phyloP scores from a whole-genome alignment of 2,113 vertebrate genomes.

The Tetraodon nigroviridis region DNA sequence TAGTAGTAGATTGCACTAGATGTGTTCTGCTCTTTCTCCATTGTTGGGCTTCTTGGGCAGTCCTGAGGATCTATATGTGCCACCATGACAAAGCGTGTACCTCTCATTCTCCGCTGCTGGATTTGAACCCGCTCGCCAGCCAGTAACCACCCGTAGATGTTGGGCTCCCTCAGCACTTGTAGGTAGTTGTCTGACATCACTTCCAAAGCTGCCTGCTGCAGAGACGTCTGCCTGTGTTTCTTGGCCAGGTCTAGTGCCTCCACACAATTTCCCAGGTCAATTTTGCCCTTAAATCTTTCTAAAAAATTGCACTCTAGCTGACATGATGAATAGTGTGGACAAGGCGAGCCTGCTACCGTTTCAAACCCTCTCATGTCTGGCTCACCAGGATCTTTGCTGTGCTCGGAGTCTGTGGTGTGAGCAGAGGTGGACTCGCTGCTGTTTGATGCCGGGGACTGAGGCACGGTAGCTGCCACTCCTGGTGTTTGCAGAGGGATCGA shows the following conservation, averaged over 20 bases:
- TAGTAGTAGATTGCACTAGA: constrained; percentile 82
- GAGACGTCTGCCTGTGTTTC: constrained; percentile 61
- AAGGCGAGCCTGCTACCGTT: constrained; percentile 50
- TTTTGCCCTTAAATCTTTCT: constrained; percentile 57
- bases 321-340: constrained; percentile 52
- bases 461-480: background rate
- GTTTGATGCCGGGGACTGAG: background rate
- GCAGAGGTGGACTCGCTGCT: constrained; percentile 11
- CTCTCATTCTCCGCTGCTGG: constrained; percentile 72
- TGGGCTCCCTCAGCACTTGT: constrained; percentile 80
- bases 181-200: constrained; percentile 92
- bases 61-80: constrained; percentile 78
- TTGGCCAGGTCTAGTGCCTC: constrained; percentile 80
- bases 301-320: constrained; percentile 42
- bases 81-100: constrained; percentile 73
- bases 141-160: constrained; percentile 78
- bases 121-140: constrained; percentile 81
- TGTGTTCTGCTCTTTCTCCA: constrained; percentile 24
- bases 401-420: constrained; percentile 16
- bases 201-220: constrained; percentile 76
- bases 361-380: constrained; percentile 26
- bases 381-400: constrained; percentile 11
- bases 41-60: constrained; percentile 23
- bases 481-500: constrained; percentile 53
- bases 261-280: constrained; percentile 87